Base-by-base conservation (phyloP, 2,113 vertebrate species). In the Actenoides hombroni region DNA sequence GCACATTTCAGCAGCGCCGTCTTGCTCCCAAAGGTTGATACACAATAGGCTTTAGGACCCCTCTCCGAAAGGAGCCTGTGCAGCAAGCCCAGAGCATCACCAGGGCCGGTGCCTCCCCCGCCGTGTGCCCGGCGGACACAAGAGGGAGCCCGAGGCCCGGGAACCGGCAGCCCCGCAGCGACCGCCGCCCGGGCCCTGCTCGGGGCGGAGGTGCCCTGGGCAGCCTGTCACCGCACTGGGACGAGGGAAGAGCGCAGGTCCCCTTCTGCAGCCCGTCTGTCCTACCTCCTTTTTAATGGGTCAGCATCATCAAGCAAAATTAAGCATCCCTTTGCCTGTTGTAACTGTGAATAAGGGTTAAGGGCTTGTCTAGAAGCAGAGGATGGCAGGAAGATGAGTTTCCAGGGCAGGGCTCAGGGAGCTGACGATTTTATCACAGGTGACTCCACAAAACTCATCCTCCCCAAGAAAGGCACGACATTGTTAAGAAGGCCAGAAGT, bases 121-220 rank as follows among this genome's bases (percentile, higher is more conserved):
- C 35, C 16, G 2, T 3, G 28, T 18, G 5, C 57, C 56, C n/a
- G 1, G 37, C 57, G 0, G 76, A 5, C 96, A 56, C 63, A 33
- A 97, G 95, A 74, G 96, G 96, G 96, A 92, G 96, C 94, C 83
- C 91, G 7, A 35, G 4, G 48, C 86, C 68, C 9, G 71, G 78
- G 75, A 88, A 95, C 13, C 10, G 23, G 61, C 83, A 1, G 44
- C 64, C 8, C 56, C 24, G 20, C 26, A 1, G 20, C 31, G 16
- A 6, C 39, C 5, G 8, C 53, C 24, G 49, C 26, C 51, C 37
- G 1, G 3, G 7, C 6, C 68, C 40, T 70, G 29, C 88, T 21
- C 24, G 28, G 1, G n/a, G 57, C 60, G 0, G 29, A 1, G 33
- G 5, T 3, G 53, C 23, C 10, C 46, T 1, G 40, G 28, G 82